These are phyloP conservation scores for Conger conger DNA, from an alignment of 2,113 vertebrate species.

Conservation along the genomic window DNA sequence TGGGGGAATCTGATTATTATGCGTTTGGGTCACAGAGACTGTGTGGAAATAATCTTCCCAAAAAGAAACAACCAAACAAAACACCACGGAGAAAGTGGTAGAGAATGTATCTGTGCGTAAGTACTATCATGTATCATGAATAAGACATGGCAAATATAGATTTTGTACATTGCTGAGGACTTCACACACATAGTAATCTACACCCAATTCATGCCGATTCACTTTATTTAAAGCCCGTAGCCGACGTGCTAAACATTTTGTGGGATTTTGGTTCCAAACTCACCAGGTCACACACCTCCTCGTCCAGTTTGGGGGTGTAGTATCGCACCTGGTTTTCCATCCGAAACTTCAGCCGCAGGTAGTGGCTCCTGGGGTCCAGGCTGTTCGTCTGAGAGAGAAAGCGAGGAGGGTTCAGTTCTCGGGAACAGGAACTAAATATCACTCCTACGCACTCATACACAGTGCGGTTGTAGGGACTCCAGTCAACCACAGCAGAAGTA, in stretches of 20 bases:
- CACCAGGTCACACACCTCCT: slow-evolving; percentile 94
- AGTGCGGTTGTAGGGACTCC: background rate
- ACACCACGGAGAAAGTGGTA: slow-evolving; percentile 10
- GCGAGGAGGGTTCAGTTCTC: background rate
- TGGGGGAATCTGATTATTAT: slow-evolving; percentile 44
- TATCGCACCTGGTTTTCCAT: slow-evolving; percentile 74
- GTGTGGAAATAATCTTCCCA: background rate
- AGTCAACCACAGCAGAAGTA: background rate
- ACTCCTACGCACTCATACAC: background rate
- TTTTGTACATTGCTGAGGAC: slow-evolving; percentile 37
- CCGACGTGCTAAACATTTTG: slow-evolving; percentile 35
- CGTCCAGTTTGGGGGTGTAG: slow-evolving; percentile 84
- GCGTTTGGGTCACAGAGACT: slow-evolving; percentile 28
- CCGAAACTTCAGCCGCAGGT: slow-evolving; percentile 84
- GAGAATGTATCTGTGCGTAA: too few relatives aligned
- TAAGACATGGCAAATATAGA: background rate
- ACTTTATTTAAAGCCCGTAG: background rate
- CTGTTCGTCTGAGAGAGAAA: slow-evolving; percentile 72
- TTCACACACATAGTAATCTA: slow-evolving; percentile 40
- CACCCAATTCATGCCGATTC: slow-evolving; percentile 39
- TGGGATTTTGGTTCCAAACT: slow-evolving; percentile 43
- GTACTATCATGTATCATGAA: slow-evolving; percentile 35
- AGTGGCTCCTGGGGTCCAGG: slow-evolving; percentile 78
- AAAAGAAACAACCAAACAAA: background rate
- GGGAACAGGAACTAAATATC: background rate